Conservation (phyloP, 2,113 vertebrate species). For the Orycteropus afer region DNA sequence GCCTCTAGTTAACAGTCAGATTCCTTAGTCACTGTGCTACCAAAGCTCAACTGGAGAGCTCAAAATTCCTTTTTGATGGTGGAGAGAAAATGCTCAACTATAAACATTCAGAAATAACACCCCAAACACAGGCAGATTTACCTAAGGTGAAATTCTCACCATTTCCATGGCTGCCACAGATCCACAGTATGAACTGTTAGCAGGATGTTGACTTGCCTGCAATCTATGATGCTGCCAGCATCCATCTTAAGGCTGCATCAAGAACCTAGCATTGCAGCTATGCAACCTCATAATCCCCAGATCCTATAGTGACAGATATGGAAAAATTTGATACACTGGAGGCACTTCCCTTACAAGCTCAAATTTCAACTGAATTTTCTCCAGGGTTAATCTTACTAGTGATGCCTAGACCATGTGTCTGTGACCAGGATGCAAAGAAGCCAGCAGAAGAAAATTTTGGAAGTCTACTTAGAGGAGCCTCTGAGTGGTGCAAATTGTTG, state of each 20-base stretch:
- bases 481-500: no score
- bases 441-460: not conserved
- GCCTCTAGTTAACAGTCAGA: no score
- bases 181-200: accelerated
- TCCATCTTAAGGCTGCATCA: not conserved
- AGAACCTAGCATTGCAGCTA: accelerated
- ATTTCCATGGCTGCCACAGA: accelerated
- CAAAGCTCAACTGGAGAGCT: not conserved
- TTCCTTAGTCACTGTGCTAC: no score
- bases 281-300: not conserved
- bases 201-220: no score
- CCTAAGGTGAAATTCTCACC: not conserved
- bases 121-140: not conserved
- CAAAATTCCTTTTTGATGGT: not conserved
- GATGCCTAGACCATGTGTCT: not conserved
- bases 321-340: not conserved
- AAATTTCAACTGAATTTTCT: not conserved
- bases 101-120: not conserved
- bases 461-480: no score
- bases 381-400: not conserved
- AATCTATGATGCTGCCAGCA: accelerated
- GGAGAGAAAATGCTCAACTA: not conserved
- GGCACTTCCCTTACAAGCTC: not conserved
- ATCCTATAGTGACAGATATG: not conserved
- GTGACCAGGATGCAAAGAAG: not conserved